Percentiles rank a stretch among this genome's conserved stretches.
Evolutionary conservation across 2,113 vertebrate species (phyloP).

Genomic region (Haliaeetus leucogaster): DNA sequence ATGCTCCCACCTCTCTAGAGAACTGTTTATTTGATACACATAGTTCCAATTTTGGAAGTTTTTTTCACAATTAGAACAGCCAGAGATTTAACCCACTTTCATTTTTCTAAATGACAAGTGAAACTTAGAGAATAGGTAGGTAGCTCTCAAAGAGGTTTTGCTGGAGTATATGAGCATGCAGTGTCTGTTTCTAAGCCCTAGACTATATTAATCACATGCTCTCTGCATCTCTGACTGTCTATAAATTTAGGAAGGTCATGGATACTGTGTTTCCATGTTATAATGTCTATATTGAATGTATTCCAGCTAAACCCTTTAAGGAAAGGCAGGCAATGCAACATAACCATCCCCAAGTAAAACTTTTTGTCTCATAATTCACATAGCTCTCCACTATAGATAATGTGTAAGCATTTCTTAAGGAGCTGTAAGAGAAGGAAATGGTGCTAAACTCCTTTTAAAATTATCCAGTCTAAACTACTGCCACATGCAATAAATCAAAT

Average conservation of each 20-base stretch:
- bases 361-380: conserved; percentile 9
- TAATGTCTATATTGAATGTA: not conserved
- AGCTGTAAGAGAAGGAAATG: conserved; percentile 11
- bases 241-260: not conserved
- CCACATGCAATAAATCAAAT: not conserved
- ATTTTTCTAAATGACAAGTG: conserved; percentile 5
- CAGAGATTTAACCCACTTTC: not conserved
- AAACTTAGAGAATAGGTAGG: not conserved
- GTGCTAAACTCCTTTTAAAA: conserved; percentile 36
- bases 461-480: not conserved
- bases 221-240: not conserved
- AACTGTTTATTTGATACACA: not conserved
- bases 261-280: not conserved
- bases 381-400: not conserved
- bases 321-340: not conserved
- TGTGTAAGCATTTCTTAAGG: not conserved
- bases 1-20: not conserved
- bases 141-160: conserved; percentile 9
- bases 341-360: not conserved
- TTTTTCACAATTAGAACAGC: conserved; percentile 16
- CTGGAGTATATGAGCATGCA: not conserved
- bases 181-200: not conserved
- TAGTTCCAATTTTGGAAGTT: not conserved
- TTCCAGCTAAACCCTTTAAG: not conserved
- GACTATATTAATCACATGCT: not conserved